Evolutionary conservation across 2,797 vertebrate species (phyloP), one percentile per base, ranked within the genome.

Genomic region (Podarcis siculus): DNA sequence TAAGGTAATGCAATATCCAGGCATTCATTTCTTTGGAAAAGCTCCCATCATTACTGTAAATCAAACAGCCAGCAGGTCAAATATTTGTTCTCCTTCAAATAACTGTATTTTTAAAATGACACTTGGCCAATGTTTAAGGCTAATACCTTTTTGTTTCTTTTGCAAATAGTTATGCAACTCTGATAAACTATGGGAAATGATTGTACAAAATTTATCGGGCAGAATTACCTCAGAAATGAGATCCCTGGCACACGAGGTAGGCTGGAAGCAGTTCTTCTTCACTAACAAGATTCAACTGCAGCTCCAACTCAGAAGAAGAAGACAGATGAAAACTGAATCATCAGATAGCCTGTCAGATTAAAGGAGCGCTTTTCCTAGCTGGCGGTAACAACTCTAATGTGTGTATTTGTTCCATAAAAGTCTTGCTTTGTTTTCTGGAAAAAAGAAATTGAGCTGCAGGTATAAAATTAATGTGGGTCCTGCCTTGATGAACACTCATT

Each of bases 181-280:
- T 1, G 96, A 98, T 64, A 82, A 61, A 1, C 97, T 98, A 86
- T 98, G 98, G 97, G 97, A 98, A 94, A 97, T 95, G 90, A 96
- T 96, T 4, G 97, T 98, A 81, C 90, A 93, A 39, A 92, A 86
- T 0, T 49, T 95, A 37, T 95, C 94, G 85, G 96, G 96, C 89
- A 95, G 95, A 1, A 88, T 98, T 91, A 96, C 97, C 0, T 89
- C 91, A 3, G 98, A 97, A 89, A 96, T 97, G 94, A 93, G 92
- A 49, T 94, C 97, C 85, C 92, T 98, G 90, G 97, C 97, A 0
- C 9, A 85, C 45, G 97, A 97, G 45, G 67, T 97, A 15, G 97
- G 97, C 90, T 99, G 98, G 98, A 97, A 96, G 76, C 89, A 85
- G 49, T 85, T 98, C 85, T 98, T 98, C 95, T 98, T 98, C 93